phyloP scores from a whole-genome alignment of 1,140 invertebrate species.

The Zaprionus nigranus region DNA sequence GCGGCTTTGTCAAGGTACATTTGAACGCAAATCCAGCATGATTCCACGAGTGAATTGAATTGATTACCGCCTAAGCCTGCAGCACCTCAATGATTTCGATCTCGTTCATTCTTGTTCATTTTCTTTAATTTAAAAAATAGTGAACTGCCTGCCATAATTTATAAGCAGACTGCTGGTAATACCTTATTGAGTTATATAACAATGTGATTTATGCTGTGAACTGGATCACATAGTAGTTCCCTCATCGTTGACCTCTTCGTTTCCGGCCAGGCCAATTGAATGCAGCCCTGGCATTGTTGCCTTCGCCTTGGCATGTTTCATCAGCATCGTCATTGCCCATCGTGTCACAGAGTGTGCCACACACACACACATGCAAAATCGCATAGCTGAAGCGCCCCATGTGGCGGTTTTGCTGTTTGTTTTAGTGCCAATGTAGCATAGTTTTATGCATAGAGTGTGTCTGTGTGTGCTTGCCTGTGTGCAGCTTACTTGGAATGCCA shows the following conservation, averaged over 20 bases:
- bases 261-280: slow-evolving; percentile 9
- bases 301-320: slow-evolving; percentile 67
- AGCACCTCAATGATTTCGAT: background rate
- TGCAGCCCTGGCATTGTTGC: slow-evolving; percentile 59
- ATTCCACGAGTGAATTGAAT: slow-evolving; percentile 1
- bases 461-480: slow-evolving; percentile 9
- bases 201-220: background rate
- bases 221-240: background rate
- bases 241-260: background rate
- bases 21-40: background rate
- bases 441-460: slow-evolving; percentile 74
- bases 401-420: slow-evolving; percentile 69
- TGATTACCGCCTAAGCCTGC: background rate
- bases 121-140: background rate
- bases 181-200: background rate
- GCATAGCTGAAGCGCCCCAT: slow-evolving; percentile 39
- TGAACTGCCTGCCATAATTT: background rate
- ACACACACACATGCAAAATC: slow-evolving; percentile 30
- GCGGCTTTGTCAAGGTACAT: background rate
- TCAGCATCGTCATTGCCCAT: slow-evolving; percentile 53
- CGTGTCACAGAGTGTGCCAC: slow-evolving; percentile 52
- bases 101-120: background rate
- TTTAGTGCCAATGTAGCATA: slow-evolving; percentile 82
- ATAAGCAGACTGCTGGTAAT: background rate
- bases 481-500: slow-evolving; percentile 72